Evolutionary conservation across 2,113 vertebrate species (phyloP).

Genomic region (Rhodinocichla rosea): DNA sequence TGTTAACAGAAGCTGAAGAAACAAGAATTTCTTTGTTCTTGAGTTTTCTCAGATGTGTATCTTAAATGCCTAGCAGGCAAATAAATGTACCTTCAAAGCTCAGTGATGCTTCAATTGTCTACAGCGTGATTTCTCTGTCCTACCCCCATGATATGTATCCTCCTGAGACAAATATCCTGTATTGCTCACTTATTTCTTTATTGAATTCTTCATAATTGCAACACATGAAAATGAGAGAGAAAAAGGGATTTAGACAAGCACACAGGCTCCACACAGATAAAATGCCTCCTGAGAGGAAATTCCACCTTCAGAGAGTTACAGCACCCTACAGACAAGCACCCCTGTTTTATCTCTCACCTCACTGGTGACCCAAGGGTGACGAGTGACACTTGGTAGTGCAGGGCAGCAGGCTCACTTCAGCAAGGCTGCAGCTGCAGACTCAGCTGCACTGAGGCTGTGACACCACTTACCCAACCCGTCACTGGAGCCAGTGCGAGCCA

Average conservation of each 20-base stretch:
- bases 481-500: background rate
- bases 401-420: background rate
- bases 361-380: fast-evolving
- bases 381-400: too few relatives aligned
- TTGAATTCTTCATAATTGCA: background rate
- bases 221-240: background rate
- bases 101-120: background rate
- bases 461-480: background rate
- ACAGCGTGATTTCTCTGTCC: background rate
- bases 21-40: background rate
- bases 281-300: background rate
- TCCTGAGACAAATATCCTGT: background rate
- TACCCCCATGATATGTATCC: background rate
- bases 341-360: background rate
- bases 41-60: background rate
- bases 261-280: background rate
- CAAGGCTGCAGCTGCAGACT: background rate
- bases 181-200: background rate
- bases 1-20: background rate
- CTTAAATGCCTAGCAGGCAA: background rate
- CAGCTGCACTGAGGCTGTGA: background rate
- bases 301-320: background rate
- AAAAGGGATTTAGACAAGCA: background rate
- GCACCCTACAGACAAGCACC: background rate
- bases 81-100: background rate